These are phyloP conservation scores for Notospermus geniculatus DNA, from an alignment of 1,140 invertebrate genomes.

Conservation along the genomic window DNA sequence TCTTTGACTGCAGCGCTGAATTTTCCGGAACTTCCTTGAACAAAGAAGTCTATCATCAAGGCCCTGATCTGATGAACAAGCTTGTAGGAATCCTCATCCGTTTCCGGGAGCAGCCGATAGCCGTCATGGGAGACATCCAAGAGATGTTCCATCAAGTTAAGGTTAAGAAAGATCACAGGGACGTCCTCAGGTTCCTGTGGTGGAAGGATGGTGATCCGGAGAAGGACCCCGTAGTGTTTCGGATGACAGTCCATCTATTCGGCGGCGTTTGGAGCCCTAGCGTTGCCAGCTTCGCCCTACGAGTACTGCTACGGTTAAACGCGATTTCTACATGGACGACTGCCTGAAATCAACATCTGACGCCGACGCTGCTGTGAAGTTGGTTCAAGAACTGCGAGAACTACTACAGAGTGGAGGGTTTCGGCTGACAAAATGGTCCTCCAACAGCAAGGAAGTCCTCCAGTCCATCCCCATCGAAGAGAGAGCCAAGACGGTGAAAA, in stretches of 20 bases:
- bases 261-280: constrained; percentile 13
- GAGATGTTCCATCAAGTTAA: constrained; percentile 9
- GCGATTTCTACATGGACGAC: constrained; percentile 17
- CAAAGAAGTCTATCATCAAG: background rate
- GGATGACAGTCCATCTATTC: constrained; percentile 20
- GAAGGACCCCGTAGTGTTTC: background rate
- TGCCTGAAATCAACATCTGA: background rate
- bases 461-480: constrained; percentile 16
- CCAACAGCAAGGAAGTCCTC: constrained; percentile 30
- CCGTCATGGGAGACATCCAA: constrained; percentile 1
- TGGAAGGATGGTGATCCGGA: background rate
- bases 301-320: background rate
- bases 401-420: constrained; percentile 16
- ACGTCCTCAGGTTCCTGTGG: constrained; percentile 10
- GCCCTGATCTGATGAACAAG: constrained; percentile 1
- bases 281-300: constrained; percentile 10
- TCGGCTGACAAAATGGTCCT: constrained; percentile 29
- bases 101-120: background rate
- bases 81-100: background rate
- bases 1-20: background rate
- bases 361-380: background rate
- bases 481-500: constrained; percentile 4
- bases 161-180: constrained; percentile 1
- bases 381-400: background rate
- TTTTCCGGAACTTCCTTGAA: constrained; percentile 1